Conservation (phyloP, 2,888 invertebrate genomes). For the Azorinus chamasolen region DNA sequence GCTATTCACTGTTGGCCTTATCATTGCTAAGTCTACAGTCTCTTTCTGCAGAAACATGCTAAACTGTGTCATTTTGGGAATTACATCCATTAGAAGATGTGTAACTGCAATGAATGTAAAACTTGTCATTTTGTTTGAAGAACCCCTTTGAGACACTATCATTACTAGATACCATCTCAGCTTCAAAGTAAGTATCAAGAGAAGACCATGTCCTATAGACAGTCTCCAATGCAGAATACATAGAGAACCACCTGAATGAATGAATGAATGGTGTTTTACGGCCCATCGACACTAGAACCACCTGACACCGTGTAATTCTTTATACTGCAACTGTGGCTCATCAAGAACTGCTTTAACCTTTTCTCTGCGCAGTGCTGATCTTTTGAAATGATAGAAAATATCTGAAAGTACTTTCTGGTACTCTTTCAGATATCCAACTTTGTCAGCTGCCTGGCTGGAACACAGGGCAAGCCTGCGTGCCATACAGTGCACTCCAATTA, state of each 20-base stretch:
- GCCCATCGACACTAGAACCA: no score
- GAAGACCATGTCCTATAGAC: constrained; percentile 26
- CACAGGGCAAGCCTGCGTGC: constrained; percentile 10
- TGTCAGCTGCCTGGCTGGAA: constrained; percentile 15
- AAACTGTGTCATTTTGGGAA: no score
- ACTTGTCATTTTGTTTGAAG: neutral
- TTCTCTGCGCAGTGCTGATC: constrained; percentile 13
- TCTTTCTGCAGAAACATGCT: no score
- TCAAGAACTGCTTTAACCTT: constrained; percentile 17
- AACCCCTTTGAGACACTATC: constrained; percentile 3
- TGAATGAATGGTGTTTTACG: no score
- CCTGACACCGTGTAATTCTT: constrained; percentile 24
- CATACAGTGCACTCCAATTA: constrained; percentile 26
- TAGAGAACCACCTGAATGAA: no score
- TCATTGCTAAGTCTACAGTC: no score
- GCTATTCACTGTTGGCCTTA: no score
- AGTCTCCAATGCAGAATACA: constrained; percentile 30
- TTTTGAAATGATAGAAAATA: constrained; percentile 32
- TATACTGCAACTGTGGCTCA: constrained; percentile 15
- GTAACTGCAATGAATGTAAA: no score
- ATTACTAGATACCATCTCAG: constrained; percentile 12
- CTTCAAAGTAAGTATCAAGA: constrained; percentile 21
- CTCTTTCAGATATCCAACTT: constrained; percentile 8
- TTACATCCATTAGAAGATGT: no score
- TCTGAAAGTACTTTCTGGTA: constrained; percentile 1